Conservation (phyloP, 1,140 invertebrate species). For the Watersipora subatra region DNA sequence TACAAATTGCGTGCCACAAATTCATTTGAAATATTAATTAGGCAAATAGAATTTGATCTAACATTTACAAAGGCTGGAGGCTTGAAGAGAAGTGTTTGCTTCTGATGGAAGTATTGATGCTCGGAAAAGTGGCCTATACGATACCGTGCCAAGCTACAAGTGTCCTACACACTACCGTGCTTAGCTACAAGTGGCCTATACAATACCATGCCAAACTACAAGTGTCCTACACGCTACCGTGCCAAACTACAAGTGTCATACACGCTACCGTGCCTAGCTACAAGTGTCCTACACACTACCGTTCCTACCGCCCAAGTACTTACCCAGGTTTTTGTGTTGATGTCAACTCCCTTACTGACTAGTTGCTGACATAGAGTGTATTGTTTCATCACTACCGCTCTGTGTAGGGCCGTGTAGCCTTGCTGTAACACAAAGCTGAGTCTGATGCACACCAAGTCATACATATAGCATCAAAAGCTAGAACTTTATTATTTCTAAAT, state of each 20-base stretch:
- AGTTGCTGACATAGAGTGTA: not conserved
- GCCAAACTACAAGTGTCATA: not conserved
- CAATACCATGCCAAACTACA: not conserved
- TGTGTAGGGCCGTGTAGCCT: not conserved
- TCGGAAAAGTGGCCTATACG: too few species aligned
- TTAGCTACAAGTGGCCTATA: not conserved
- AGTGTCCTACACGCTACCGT: not conserved
- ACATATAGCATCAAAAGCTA: not conserved
- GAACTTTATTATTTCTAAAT: not conserved
- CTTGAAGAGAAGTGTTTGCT: too few species aligned
- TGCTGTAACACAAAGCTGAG: not conserved
- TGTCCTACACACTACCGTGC: too few species aligned
- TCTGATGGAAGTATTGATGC: too few species aligned
- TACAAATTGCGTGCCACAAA: too few species aligned
- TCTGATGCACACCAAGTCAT: not conserved
- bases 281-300: not conserved
- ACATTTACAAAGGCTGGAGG: too few species aligned
- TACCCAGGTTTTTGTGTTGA: not conserved
- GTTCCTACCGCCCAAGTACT: not conserved
- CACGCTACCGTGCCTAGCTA: not conserved
- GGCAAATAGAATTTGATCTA: too few species aligned
- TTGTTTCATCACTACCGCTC: not conserved
- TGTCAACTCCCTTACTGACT: not conserved
- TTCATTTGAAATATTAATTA: too few species aligned
- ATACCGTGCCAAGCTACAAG: too few species aligned